These are phyloP conservation scores for Temnothorax longispinosus DNA, from an alignment of 1,140 invertebrate species.

Conservation along the genomic window DNA sequence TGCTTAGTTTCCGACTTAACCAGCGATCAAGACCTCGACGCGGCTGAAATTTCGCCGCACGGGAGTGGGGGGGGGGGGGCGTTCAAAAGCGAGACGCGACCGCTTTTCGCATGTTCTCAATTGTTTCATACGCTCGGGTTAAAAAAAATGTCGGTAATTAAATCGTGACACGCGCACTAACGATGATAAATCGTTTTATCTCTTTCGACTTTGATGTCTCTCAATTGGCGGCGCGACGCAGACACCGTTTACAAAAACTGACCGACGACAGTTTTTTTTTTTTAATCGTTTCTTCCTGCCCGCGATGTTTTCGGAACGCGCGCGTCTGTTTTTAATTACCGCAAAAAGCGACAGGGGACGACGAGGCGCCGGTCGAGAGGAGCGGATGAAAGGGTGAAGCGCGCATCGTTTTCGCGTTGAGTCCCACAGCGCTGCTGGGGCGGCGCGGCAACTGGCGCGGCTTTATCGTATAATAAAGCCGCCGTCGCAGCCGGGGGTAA, in stretches of 20 bases:
- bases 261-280: background rate
- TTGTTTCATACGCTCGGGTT: background rate
- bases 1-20: conserved; percentile 18
- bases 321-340: conserved; percentile 56
- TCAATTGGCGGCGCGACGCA: background rate
- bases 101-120: background rate
- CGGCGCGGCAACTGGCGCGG: conserved; percentile 30
- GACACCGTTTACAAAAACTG: conserved; percentile 3
- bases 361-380: conserved; percentile 4
- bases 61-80: no score
- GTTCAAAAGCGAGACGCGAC: background rate
- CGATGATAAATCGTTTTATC: conserved; percentile 20
- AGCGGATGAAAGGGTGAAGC: conserved; percentile 22
- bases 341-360: conserved; percentile 37
- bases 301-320: background rate
- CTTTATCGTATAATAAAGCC: conserved; percentile 68
- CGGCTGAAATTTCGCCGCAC: background rate
- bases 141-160: conserved; percentile 24
- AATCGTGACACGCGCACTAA: background rate
- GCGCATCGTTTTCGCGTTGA: conserved; percentile 51
- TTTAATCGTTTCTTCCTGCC: background rate
- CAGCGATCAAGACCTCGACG: background rate
- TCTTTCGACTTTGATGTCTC: background rate
- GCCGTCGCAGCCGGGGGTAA: conserved; percentile 20
- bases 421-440: background rate